Base-by-base conservation (phyloP, 2,113 vertebrate species). In the Hippocampus zosterae region DNA sequence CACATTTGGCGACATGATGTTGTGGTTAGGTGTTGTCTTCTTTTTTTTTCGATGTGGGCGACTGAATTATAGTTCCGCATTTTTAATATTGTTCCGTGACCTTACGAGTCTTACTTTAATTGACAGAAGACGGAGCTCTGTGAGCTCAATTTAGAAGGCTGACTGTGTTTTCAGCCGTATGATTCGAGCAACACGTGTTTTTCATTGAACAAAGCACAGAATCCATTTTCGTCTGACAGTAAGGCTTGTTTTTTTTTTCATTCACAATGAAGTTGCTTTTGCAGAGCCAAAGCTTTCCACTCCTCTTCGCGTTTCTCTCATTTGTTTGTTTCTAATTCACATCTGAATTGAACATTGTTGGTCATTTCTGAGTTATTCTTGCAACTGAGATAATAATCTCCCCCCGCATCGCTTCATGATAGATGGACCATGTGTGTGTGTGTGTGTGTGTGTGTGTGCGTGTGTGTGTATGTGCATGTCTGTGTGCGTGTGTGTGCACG, bases 321-420 rank as follows among this genome's bases (percentile, higher is more conserved):
- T 69, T 66, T 69, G 21, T 44, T 33, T 48, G 64, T 48, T 65
- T 48, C 10, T 86, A 84, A 88, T 87, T 84, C 85, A 77, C 81
- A 75, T 52, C 76, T 61, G 78, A 83, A 85, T 81, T 78, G 74
- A 81, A 69, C 86, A 68, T 82, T 86, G 80, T 79, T 83, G 83
- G 81, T 83, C 83, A 89, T 89, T 84, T 81, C 76, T 75, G 87
- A 87, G 92, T 91, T 91, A 90, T 91, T 90, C 88, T 71, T 81
- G 89, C 88, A 88, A 90, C 77, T 71, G 56, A 75, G 90, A 92
- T 91, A 92, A 91, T 86, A 89, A 90, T 91, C 90, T 91, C 85
- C 81, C 79, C 77, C 82, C 74, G 82, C 79, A 84, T 77, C 65
- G 55, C 79, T 80, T 71, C 77, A 69, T 90, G 90, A 92, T 90